Evolutionary conservation across 2,797 vertebrate species (phyloP), one percentile per base, ranked within the genome.

Genomic region (Premnoplex brunnescens): DNA sequence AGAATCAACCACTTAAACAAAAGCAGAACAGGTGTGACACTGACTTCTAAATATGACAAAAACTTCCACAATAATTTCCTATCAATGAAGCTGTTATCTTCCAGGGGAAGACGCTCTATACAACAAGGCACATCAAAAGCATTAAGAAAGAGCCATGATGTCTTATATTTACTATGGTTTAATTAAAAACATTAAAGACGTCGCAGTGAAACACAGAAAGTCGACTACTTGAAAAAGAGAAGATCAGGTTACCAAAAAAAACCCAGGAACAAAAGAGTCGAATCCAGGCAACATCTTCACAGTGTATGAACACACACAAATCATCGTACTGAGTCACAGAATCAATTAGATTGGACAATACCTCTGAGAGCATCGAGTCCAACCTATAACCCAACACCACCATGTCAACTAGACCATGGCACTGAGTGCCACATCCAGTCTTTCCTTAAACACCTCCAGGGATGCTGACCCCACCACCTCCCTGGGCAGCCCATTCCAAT

Each of bases 241-340:
- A 36, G 14, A 62, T 23, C 0, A 16, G 9, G 4, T 18, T 12
- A 14, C n/a, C 7, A 37, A 56, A 51, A 24, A 14, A 1, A 46
- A 10, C 11, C 21, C 11, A 14, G 4, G 30, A 9, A 56, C 3
- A 5, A 24, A 60, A 30, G 10, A 30, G 21, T 20, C 15, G 36
- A 49, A 72, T 19, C 4, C 46, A 74, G 12, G 5, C 32, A 39
- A 3, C 7, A 30, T 3, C 28, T 55, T 55, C 74, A 55, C 4
- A 16, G 23, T 0, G 9, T 2, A 22, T 9, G 27, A 67, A 80
- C 0, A 6, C 68, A 63, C 20, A 74, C 43, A 64, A 52, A 27
- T 10, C 3, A 59, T 22, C 36, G 4, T 10, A 37, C 52, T 24
- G 46, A 85, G 67, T 39, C 26, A 46, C 52, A 58, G 21, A 27